Evolutionary conservation across 2,888 invertebrate genomes (phyloP), one percentile per base, ranked within the genome.

Genomic region (Limnephilus rhombicus): DNA sequence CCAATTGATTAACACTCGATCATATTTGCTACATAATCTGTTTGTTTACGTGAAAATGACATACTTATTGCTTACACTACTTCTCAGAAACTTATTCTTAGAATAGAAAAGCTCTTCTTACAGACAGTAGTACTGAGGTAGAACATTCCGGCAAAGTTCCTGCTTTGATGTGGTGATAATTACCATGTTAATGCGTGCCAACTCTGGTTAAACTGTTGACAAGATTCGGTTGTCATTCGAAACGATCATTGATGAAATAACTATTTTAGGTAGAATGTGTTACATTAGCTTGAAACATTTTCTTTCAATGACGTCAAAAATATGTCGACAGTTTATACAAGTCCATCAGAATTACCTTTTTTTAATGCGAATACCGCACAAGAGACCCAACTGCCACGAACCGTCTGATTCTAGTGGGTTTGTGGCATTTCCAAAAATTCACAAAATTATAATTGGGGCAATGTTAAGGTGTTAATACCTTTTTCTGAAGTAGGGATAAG

Each of bases 201-300:
- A 85, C 34, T 41, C 85, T 18, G 24, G 85, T 85, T 41, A 83
- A 83, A 83, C 83, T 85, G 85, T 85, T 85, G 85, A 85, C 85
- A 85, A 37, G n/a, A 85, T 85, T 85, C 85, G 85, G 85, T 85
- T 85, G 85, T 85, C 37, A 85, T 41, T 85, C n/a, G 85, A 85
- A 37, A 37, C 85, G 68, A 68, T 68, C 24, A n/a, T 68, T 68
- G 68, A n/a, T n/a, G 68, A 68, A 68, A 68, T 68, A 68, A 24
- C 68, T 68, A 1, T 68, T 18, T 0, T 2, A 24, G 18, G 7
- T 68, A 68, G n/a, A 68, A 68, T 24, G 68, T 68, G 68, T 68
- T 68, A 68, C 68, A 1, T 45, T 45, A 45, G 13, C 13, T 13
- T 13, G 13, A 45, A 45, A 12, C 12, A 45, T 13, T 12, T 7